These are phyloP conservation scores for Ramphastos sulfuratus DNA, from an alignment of 2,113 vertebrate species.

Conservation along the genomic window DNA sequence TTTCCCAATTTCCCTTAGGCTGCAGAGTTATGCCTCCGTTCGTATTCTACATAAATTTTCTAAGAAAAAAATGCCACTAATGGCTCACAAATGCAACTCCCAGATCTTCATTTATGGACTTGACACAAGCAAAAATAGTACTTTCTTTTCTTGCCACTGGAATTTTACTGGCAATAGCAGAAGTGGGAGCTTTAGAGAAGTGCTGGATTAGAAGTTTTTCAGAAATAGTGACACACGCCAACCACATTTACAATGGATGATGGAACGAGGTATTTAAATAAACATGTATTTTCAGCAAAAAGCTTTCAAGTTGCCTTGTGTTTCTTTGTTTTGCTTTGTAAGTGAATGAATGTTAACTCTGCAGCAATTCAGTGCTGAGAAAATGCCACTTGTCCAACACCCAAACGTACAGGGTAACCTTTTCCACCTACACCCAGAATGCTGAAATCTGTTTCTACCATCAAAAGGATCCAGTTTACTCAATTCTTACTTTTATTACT, in stretches of 20 bases:
- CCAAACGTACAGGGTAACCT: not conserved
- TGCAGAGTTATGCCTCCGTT: not conserved
- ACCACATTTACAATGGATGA: not conserved
- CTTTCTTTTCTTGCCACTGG: not conserved
- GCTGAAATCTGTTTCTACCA: not conserved
- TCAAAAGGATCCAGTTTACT: not conserved
- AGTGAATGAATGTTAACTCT: not conserved
- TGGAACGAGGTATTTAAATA: not conserved
- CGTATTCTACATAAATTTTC: not conserved
- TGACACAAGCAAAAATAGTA: not conserved
- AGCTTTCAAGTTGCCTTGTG: not conserved
- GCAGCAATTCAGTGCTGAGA: not conserved
- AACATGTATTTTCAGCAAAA: not conserved
- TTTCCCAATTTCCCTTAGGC: not conserved
- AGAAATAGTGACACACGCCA: not conserved
- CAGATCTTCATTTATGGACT: not conserved
- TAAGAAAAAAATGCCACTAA: not conserved
- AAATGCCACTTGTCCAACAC: not conserved
- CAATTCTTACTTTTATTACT: not conserved
- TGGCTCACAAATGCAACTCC: not conserved
- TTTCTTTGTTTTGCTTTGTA: not conserved
- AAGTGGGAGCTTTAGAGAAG: not conserved
- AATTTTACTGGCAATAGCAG: not conserved
- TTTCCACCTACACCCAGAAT: not conserved
- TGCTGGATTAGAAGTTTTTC: not conserved